A percentile compares a stretch with the other conserved stretches of the same genome.
phyloP scores from a whole-genome alignment of 2,888 invertebrate species.

The Rhorus exstirpatorius region DNA sequence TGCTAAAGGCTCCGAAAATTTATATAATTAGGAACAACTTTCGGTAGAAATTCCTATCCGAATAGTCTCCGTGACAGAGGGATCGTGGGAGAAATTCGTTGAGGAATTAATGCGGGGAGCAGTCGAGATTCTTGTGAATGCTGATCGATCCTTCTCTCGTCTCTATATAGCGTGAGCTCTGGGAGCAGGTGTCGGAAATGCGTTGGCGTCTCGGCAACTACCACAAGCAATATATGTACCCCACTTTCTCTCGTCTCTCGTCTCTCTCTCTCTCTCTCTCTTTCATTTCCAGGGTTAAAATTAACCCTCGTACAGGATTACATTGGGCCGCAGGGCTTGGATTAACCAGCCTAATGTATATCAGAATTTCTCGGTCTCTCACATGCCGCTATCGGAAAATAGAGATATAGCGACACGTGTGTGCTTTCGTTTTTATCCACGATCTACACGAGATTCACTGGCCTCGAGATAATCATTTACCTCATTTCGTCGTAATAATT shows the following conservation, averaged over 20 bases:
- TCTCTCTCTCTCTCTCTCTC: neutral
- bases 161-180: conserved; percentile 14
- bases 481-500: neutral
- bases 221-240: conserved; percentile 37
- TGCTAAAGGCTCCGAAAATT: too few relatives aligned
- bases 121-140: conserved; percentile 45
- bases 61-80: neutral
- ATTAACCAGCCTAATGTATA: conserved; percentile 43
- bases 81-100: neutral
- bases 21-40: too few relatives aligned
- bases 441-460: neutral
- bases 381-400: neutral
- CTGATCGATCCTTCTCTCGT: conserved; percentile 50
- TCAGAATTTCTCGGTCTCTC: conserved; percentile 27
- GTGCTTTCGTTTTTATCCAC: neutral
- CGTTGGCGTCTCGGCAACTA: conserved; percentile 33
- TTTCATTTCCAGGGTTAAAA: neutral
- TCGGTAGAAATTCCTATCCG: neutral
- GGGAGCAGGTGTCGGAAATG: conserved; percentile 59
- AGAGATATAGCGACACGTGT: neutral
- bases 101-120: conserved; percentile 14
- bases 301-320: conserved; percentile 38
- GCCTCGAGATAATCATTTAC: neutral
- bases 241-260: neutral
- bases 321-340: conserved; percentile 38